A percentile compares a stretch with the other conserved stretches of the same genome.
Evolutionary conservation across 2,888 invertebrate genomes (phyloP).

Genomic region (Baccha elongata): DNA sequence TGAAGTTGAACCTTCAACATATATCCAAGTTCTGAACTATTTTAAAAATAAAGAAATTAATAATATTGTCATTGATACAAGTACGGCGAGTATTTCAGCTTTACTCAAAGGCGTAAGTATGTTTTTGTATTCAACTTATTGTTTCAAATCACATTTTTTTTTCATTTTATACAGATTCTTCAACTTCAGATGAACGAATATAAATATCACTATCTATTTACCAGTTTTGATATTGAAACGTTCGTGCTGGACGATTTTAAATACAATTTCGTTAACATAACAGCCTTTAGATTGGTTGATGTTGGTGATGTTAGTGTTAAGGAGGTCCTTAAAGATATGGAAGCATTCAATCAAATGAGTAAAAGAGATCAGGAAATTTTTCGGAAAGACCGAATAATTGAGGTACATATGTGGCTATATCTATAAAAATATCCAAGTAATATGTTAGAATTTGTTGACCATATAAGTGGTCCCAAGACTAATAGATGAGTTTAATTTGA

Average conservation of each 20-base stretch:
- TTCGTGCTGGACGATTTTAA: slow-evolving; percentile 95
- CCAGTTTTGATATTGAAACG: slow-evolving; percentile 90
- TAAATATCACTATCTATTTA: slow-evolving; percentile 92
- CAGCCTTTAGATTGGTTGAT: slow-evolving; percentile 93
- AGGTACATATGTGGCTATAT: slow-evolving; percentile 44
- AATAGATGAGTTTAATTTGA: too few relatives aligned
- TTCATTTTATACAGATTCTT: slow-evolving; percentile 86
- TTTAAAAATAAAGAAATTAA: slow-evolving; percentile 90
- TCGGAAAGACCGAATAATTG: slow-evolving; percentile 61
- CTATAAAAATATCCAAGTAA: too few relatives aligned
- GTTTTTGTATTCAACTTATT: background rate
- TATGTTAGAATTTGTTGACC: too few relatives aligned
- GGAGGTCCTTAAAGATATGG: slow-evolving; percentile 88
- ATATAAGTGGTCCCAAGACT: too few relatives aligned
- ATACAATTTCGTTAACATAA: slow-evolving; percentile 97
- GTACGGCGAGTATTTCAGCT: slow-evolving; percentile 87
- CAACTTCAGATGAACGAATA: slow-evolving; percentile 93
- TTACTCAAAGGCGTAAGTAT: slow-evolving; percentile 89
- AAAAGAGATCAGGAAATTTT: slow-evolving; percentile 22
- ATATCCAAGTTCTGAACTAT: slow-evolving; percentile 89
- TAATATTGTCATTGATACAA: slow-evolving; percentile 90
- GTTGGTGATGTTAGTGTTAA: slow-evolving; percentile 86
- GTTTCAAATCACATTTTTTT: slow-evolving; percentile 61
- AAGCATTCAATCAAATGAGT: slow-evolving; percentile 84
- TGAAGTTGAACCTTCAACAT: slow-evolving; percentile 86